A percentile compares a stretch with the other conserved stretches of the same genome.
Evolutionary conservation across 2,113 vertebrate genomes (phyloP).

Genomic region (Eretmochelys imbricata): DNA sequence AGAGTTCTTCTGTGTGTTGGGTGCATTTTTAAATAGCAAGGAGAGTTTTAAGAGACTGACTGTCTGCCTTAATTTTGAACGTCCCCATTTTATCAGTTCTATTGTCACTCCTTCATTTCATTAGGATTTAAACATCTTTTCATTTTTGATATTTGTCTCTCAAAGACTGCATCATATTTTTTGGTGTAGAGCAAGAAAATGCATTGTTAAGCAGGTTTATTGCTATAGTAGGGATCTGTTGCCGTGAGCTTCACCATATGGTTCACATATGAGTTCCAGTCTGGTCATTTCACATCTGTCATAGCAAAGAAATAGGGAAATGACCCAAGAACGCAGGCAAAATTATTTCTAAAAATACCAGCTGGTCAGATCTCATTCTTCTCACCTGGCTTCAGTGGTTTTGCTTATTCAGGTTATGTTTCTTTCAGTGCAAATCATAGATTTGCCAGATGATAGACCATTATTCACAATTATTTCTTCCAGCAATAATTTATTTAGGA

Average conservation of each 20-base stretch:
- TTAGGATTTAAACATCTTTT: fast-evolving
- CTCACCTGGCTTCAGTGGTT: constrained; percentile 49
- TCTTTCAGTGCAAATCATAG: constrained; percentile 68
- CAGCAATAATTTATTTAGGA: neutral
- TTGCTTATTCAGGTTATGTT: constrained; percentile 67
- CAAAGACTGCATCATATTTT: neutral
- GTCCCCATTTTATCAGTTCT: neutral
- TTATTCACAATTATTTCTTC: constrained; percentile 2
- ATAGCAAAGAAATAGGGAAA: constrained; percentile 48
- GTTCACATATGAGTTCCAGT: neutral
- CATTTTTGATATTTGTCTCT: neutral
- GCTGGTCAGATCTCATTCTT: constrained; percentile 55
- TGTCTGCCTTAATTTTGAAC: neutral
- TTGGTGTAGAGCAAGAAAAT: neutral
- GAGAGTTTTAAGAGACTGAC: neutral
- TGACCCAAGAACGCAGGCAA: constrained; percentile 53
- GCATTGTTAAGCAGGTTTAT: neutral
- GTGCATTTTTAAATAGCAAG: neutral
- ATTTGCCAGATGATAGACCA: neutral
- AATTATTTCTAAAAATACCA: constrained; percentile 60
- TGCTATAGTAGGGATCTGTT: neutral
- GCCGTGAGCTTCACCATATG: neutral
- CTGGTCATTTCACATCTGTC: constrained; percentile 7
- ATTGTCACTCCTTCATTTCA: neutral
- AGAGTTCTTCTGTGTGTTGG: neutral